These are phyloP conservation scores for Prorops nasuta DNA, from an alignment of 1,140 invertebrate species.

Conservation along the genomic window DNA sequence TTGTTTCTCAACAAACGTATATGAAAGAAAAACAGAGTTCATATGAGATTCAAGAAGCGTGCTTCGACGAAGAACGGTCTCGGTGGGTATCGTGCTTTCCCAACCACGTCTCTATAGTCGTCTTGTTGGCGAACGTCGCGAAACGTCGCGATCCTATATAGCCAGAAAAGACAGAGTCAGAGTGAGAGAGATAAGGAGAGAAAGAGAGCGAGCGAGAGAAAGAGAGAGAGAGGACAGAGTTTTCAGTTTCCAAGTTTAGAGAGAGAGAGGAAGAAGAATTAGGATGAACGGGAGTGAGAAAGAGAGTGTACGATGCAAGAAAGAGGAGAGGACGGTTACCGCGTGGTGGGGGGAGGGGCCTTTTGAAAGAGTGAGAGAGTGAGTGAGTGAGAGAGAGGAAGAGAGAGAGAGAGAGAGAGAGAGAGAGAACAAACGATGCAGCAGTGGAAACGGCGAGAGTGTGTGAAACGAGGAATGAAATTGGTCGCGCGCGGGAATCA, in stretches of 20 bases:
- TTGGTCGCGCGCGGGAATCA: slow-evolving; percentile 46
- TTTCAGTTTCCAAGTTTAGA: too few relatives aligned
- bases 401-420: slow-evolving; percentile 4
- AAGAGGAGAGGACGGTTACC: too few relatives aligned
- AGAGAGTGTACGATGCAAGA: slow-evolving; percentile 9
- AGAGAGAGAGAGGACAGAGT: slow-evolving; percentile 15
- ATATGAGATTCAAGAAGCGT: slow-evolving; percentile 36
- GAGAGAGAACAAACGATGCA: slow-evolving; percentile 14
- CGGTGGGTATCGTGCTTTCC: slow-evolving; percentile 37
- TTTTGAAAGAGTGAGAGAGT: slow-evolving; percentile 11
- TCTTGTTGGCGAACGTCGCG: slow-evolving; percentile 22
- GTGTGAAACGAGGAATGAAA: slow-evolving; percentile 42
- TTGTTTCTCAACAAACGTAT: slow-evolving; percentile 10
- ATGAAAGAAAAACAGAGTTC: slow-evolving; percentile 23
- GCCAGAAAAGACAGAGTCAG: slow-evolving; percentile 18
- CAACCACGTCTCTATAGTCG: slow-evolving; percentile 6
- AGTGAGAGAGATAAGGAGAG: slow-evolving; percentile 17
- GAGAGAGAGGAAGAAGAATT: slow-evolving; percentile 10
- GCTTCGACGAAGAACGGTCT: slow-evolving; percentile 36
- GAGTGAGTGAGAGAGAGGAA: slow-evolving; percentile 2
- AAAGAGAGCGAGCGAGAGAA: slow-evolving; percentile 15
- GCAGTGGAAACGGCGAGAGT: slow-evolving; percentile 18
- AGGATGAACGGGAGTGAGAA: slow-evolving; percentile 3
- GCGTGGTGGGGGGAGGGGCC: background rate
- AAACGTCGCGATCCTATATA: too few relatives aligned